Conservation (phyloP, 2,113 vertebrate species). For the Leptobrachium ailaonicum region DNA sequence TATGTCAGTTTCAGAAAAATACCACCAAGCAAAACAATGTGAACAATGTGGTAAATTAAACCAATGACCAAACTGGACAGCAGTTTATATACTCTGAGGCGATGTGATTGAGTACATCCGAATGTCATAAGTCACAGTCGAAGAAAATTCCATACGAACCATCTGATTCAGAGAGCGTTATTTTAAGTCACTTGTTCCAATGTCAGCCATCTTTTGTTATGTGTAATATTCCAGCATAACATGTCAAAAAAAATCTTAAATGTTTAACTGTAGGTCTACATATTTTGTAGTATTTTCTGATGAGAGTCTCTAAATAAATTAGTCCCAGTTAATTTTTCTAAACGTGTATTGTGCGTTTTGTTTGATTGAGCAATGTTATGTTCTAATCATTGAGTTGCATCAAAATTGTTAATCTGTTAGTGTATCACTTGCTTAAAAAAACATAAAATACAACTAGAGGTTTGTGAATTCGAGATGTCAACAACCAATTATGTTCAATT, state of each 20-base stretch:
- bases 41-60: constrained; percentile 40
- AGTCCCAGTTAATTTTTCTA: too few relatives aligned
- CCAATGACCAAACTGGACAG: constrained; percentile 17
- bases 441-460: too few relatives aligned
- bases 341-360: too few relatives aligned
- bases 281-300: too few relatives aligned
- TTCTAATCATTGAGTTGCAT: too few relatives aligned
- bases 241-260: background rate
- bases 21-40: constrained; percentile 32
- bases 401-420: too few relatives aligned
- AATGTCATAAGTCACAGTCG: background rate
- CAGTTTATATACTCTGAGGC: constrained; percentile 9
- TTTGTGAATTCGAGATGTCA: too few relatives aligned
- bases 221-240: background rate
- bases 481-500: too few relatives aligned
- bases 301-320: too few relatives aligned
- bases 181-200: background rate
- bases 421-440: too few relatives aligned
- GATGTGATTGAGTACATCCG: constrained; percentile 3
- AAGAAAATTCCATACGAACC: background rate
- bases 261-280: too few relatives aligned
- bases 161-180: background rate
- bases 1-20: constrained; percentile 30
- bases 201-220: background rate
- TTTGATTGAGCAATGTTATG: too few relatives aligned